Conservation (phyloP, 37 sponge, comb jelly and placozoan species). For the Oopsacas minuta region DNA sequence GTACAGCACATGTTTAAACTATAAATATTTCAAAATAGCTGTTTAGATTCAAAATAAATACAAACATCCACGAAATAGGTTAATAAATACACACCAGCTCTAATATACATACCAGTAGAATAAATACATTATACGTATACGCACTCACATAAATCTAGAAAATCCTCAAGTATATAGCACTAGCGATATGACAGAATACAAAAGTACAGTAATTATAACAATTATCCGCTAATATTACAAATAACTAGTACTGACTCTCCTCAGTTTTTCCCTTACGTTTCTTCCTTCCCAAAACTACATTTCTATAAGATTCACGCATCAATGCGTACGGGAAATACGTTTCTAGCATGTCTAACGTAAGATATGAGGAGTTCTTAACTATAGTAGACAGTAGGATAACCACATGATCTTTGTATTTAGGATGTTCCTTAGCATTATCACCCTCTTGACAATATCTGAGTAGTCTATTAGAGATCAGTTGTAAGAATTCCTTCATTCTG, state of each 20-base stretch:
- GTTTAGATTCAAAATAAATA: too few species aligned
- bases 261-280: neutral
- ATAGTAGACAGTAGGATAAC: constrained; percentile 66
- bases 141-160: neutral
- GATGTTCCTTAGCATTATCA: constrained; percentile 62
- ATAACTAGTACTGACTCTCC: neutral
- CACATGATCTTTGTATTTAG: constrained; percentile 54
- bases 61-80: too few species aligned
- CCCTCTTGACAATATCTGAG: constrained; percentile 65
- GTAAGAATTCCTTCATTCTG: constrained; percentile 66
- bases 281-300: constrained; percentile 19
- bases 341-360: constrained; percentile 74
- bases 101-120: too few species aligned
- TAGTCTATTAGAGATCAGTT: constrained; percentile 64
- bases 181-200: neutral
- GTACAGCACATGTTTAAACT: too few species aligned
- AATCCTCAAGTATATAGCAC: neutral
- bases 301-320: constrained; percentile 68
- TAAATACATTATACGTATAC: too few species aligned
- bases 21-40: too few species aligned
- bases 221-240: neutral
- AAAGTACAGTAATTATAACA: neutral
- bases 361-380: constrained; percentile 68
- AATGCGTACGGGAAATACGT: constrained; percentile 80
- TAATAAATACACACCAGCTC: too few species aligned